Base-by-base conservation (phyloP, 1,140 invertebrate genomes). In the Physella acuta region DNA sequence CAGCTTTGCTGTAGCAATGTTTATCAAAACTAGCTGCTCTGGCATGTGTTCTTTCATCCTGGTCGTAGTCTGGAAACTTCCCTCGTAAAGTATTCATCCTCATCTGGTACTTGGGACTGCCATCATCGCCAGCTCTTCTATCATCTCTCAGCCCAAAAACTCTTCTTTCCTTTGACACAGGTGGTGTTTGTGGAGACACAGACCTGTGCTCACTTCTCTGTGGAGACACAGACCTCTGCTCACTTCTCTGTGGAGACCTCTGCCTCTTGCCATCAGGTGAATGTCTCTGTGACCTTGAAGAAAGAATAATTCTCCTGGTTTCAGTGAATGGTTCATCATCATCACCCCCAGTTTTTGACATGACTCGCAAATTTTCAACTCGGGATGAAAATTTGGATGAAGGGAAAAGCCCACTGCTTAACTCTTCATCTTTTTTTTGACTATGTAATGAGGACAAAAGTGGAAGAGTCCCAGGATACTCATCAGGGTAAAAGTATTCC, bases 401-500 rank as follows among this genome's bases (percentile, higher is more conserved):
- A 31, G 62, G 36, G 0, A 36, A 33, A 1, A 30, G 28, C 36
- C 51, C 52, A 56, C 52, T 34, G 51, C 31, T 36, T 2, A 49
- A 31, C 2, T 28, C 66, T 51, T 68, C 56, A 14, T 60, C n/a
- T n/a, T n/a, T 68, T 30, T 24, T 68, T 60, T n/a, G 11, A n/a
- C 14, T 4, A 20, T 37, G 44, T 3, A 49, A 33, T 8, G 52
- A 1, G 28, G 53, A 28, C 2, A 58, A 39, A 14, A 58, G 55
- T 2, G 66, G 37, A 2, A 60, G 24, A 24, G 31, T 11, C 14
- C 11, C 16, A n/a, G n/a, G n/a, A n/a, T n/a, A 17, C 11, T 68
- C 56, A 60, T 68, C 34, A 26, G 55, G 66, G 44, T 68, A 68
- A 36, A 24, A 68, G 36, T 68, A 60, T 51, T 60, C 56, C 59